Percentiles rank a stretch among this genome's conserved stretches.
These are phyloP conservation scores for Chascanopsetta lugubris DNA, from an alignment of 2,113 vertebrate genomes.

Conservation along the genomic window DNA sequence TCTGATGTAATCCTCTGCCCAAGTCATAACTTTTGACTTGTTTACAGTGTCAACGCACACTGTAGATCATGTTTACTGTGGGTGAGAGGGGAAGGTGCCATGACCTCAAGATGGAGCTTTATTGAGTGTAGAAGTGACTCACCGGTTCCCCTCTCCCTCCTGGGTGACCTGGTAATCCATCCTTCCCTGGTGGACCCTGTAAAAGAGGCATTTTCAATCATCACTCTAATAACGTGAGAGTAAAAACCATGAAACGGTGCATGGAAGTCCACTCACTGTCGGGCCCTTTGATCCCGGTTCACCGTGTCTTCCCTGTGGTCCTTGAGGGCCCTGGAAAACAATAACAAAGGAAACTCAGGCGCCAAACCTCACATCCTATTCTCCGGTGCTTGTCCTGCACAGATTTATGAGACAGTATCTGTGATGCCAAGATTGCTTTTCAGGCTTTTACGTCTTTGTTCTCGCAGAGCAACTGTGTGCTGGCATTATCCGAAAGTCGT, in stretches of 20 bases:
- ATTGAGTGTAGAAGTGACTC: constrained; percentile 52
- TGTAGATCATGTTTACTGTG: constrained; percentile 3
- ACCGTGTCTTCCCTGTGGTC: constrained; percentile 86
- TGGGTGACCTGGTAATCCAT: constrained; percentile 89
- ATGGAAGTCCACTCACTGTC: constrained; percentile 80
- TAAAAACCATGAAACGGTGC: neutral
- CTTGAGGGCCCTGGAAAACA: constrained; percentile 85
- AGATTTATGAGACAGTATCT: constrained; percentile 20
- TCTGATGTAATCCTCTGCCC: constrained; percentile 14
- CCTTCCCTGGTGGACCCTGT: constrained; percentile 89
- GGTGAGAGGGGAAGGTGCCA: neutral
- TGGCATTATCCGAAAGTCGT: neutral
- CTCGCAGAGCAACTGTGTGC: neutral
- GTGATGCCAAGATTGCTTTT: constrained; percentile 5
- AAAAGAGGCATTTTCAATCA: constrained; percentile 20
- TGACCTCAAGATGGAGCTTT: neutral
- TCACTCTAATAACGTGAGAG: neutral
- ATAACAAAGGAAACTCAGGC: constrained; percentile 15
- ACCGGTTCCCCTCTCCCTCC: constrained; percentile 92
- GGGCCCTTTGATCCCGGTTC: constrained; percentile 88
- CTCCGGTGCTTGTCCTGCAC: neutral
- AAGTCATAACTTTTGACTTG: constrained; percentile 3
- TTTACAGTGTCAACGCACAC: constrained; percentile 4
- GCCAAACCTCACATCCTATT: neutral
- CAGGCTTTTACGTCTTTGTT: neutral